Evolutionary conservation across 2,888 invertebrate species (phyloP), one percentile per base, ranked within the genome.

Genomic region (Schizotus pectinicornis): DNA sequence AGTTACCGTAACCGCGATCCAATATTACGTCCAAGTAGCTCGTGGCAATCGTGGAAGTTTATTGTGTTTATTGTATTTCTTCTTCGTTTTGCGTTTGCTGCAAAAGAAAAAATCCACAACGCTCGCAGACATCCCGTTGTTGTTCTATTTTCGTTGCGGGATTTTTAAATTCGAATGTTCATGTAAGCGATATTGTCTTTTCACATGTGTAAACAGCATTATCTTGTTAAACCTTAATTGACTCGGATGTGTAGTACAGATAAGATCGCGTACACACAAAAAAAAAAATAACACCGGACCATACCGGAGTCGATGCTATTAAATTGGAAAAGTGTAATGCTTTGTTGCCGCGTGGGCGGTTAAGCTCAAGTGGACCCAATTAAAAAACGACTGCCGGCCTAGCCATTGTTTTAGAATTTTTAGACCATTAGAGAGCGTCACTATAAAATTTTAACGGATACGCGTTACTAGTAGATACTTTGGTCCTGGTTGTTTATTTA

Each of bases 201-300:
- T 59, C 52, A 52, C 59, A 59, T 52, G 54, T 59, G 59, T 59
- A 59, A 59, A 59, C 54, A 59, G 59, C 59, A 59, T 59, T 59
- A 59, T 59, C 59, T 59, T 59, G 59, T 59, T 59, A 42, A 50
- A 54, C 49, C 59, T 59, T 59, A 59, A 59, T 59, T 59, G 59
- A 54, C 59, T 59, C 45, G 59, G 59, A 59, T 59, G 50, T 59
- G 59, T 37, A 22, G 8, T n/a, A n/a, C 31, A 37, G 57, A 58
- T 58, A 58, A 48, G 37, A 58, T 58, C 58, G 30, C 11, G 32
- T 11, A 49, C n/a, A n/a, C n/a, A n/a, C n/a, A n/a, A n/a, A n/a
- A n/a, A n/a, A n/a, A 13, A 35, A 41, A 43, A 45, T 11, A 56
- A 48, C 43, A 14, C 47, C 38, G 42, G 38, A 49, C 45, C 37